These are phyloP conservation scores for Calosoma granatense DNA, from an alignment of 1,140 invertebrate species.

Conservation along the genomic window DNA sequence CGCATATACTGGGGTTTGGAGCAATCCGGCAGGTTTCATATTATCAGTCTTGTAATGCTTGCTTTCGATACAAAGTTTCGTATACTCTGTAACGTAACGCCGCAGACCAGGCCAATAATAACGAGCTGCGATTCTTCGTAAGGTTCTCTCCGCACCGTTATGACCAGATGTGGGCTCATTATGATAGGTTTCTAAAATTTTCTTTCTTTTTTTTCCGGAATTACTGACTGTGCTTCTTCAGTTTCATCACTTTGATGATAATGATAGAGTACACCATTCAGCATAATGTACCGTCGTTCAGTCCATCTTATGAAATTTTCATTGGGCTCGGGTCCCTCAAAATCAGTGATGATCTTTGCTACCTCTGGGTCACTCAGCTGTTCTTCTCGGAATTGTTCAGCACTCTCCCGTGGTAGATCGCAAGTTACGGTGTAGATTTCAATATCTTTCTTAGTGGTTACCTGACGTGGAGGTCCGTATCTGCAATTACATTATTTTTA, in stretches of 20 bases:
- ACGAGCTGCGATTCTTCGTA: conserved; percentile 14
- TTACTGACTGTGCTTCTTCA: neutral
- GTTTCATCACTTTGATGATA: neutral
- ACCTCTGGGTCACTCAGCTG: neutral
- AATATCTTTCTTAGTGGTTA: conserved; percentile 15
- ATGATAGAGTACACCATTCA: neutral
- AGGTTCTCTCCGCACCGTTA: conserved; percentile 20
- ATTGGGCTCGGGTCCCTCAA: conserved; percentile 18
- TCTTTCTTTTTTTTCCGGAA: neutral
- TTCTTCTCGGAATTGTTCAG: neutral
- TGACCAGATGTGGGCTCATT: conserved; percentile 20
- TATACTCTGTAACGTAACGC: conserved; percentile 18
- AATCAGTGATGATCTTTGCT: conserved; percentile 17
- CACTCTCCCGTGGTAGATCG: neutral
- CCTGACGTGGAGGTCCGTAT: conserved; percentile 23
- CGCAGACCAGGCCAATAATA: conserved; percentile 27
- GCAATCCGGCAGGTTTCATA: conserved; percentile 22
- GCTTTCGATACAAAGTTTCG: conserved; percentile 22
- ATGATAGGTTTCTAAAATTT: neutral
- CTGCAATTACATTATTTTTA: conserved; percentile 23
- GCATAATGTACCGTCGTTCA: neutral
- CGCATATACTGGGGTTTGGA: conserved; percentile 16
- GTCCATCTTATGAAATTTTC: conserved; percentile 2
- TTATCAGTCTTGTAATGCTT: conserved; percentile 26
- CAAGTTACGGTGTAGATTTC: neutral